phyloP scores from a whole-genome alignment of 1,140 invertebrate genomes.

The Diuraphis noxia region DNA sequence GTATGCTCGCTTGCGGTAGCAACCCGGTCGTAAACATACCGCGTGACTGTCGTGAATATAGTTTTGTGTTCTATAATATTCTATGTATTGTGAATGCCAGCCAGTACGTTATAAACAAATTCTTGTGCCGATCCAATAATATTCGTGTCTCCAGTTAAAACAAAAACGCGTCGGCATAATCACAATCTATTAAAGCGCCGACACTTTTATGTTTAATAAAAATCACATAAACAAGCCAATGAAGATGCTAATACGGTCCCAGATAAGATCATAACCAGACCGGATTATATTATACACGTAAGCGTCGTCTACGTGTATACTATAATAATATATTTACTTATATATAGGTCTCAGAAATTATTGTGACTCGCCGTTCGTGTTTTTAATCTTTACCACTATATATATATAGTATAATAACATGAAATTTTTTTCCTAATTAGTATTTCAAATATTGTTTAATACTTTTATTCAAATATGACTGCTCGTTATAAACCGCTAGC shows the following conservation, averaged over 20 bases:
- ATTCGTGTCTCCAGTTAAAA: constrained; percentile 7
- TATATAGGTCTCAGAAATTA: background rate
- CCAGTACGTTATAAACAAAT: constrained; percentile 21
- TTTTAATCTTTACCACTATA: background rate
- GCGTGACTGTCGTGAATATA: constrained; percentile 6
- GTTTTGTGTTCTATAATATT: background rate
- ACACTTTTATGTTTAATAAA: constrained; percentile 51
- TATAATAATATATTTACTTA: background rate
- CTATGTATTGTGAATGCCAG: background rate
- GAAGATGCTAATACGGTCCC: constrained; percentile 48
- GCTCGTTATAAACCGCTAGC: background rate
- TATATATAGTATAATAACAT: background rate
- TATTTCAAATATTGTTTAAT: background rate
- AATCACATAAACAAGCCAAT: constrained; percentile 54
- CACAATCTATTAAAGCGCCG: constrained; percentile 31
- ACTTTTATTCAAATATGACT: background rate
- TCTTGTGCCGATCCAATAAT: constrained; percentile 34
- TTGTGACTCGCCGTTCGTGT: constrained; percentile 1
- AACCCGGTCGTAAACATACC: constrained; percentile 46
- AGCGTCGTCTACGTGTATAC: background rate
- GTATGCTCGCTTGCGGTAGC: constrained; percentile 51
- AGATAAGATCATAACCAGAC: constrained; percentile 47
- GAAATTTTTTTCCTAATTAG: background rate
- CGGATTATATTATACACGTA: background rate
- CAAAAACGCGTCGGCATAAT: constrained; percentile 4